Base-by-base conservation (phyloP, 2,797 vertebrate species). In the Steatocranus sp. region DNA sequence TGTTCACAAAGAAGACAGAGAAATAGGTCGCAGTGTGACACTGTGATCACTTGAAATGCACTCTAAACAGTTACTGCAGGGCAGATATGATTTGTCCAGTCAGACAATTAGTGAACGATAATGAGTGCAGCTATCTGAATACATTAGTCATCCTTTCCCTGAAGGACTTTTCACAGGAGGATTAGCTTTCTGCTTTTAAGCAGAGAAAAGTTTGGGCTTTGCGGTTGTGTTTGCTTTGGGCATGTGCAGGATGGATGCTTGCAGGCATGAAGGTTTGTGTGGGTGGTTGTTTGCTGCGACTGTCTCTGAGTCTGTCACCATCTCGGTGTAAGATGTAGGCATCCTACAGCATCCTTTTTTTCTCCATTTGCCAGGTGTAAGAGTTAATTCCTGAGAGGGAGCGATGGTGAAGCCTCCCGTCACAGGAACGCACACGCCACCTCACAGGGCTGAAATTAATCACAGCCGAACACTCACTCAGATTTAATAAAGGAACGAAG, bases 231-330 rank as follows among this genome's bases (percentile, higher is more conserved):
- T 50, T 81, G 81, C 84, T 91, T 77, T 49, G 61, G 79, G 73
- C 3, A 15, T 75, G 68, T 88, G 84, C 50, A 18, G 20, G 76
- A 79, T 68, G 73, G 78, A 61, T 18, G 87, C 86, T 83, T 6
- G 58, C 46, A 38, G 88, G 87, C 85, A 83, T 79, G 79, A 81
- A 63, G 75, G 79, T 86, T 66, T 32, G 49, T 5, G 82, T 87
- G 87, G 84, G 91, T 82, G 90, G 90, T 90, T 86, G 88, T 88
- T 85, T 91, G 84, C 85, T 87, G 84, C 8, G 8, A 80, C 73
- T 81, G 77, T 86, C 73, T 83, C 41, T 5, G 73, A 43, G 86
- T 82, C 85, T 89, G 75, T 88, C 87, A 86, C 58, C 48, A 76
- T 82, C 79, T 90, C 79, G 2, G 73, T n/a, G 51, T 82, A 76